Conservation (phyloP, 1,140 invertebrate species). For the Plutomurus gul region DNA sequence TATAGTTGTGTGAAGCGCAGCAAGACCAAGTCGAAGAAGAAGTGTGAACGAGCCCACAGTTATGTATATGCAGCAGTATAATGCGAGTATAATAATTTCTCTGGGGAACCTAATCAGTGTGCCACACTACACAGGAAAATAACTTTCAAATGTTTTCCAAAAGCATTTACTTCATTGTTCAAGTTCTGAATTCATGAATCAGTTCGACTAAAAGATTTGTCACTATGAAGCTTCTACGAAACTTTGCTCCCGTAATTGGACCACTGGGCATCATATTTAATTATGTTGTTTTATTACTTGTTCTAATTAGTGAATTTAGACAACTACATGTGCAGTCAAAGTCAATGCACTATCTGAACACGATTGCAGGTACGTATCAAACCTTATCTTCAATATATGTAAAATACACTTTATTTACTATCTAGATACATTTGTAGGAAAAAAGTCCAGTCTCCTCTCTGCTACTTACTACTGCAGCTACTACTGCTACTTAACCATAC, state of each 20-base stretch:
- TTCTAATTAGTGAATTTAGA: background rate
- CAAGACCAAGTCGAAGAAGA: too few species aligned
- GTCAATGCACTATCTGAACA: slow-evolving; percentile 15
- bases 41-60: background rate
- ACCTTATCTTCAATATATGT: background rate
- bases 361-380: background rate
- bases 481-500: too few species aligned
- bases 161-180: slow-evolving; percentile 2
- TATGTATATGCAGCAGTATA: background rate
- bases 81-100: background rate
- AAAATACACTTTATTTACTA: background rate
- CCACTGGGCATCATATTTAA: background rate
- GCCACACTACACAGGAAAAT: background rate
- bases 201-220: slow-evolving; percentile 5
- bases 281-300: slow-evolving; percentile 5
- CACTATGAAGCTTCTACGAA: slow-evolving; percentile 25
- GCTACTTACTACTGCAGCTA: too few species aligned
- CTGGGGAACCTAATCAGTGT: slow-evolving; percentile 22
- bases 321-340: background rate
- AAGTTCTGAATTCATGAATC: slow-evolving; percentile 21
- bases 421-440: too few species aligned
- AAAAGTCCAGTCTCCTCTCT: too few species aligned
- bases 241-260: slow-evolving; percentile 1
- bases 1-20: too few species aligned
- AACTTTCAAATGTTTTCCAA: slow-evolving; percentile 28